These are phyloP conservation scores for Pseudocheirus occidentalis DNA, from an alignment of 2,797 vertebrate species.

Conservation along the genomic window DNA sequence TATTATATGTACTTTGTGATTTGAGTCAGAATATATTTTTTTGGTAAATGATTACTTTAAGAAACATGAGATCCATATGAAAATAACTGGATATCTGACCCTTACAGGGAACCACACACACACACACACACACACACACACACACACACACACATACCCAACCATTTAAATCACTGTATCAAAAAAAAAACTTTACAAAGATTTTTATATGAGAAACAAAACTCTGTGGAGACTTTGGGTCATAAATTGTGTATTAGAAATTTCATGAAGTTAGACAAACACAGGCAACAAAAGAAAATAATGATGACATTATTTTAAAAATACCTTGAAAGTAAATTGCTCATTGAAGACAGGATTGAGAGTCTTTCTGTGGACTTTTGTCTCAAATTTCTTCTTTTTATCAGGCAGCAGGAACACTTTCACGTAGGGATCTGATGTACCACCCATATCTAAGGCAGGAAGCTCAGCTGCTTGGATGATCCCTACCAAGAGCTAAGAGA, in stretches of 20 bases:
- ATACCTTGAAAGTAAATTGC: conserved; percentile 98
- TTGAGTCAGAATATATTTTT: neutral
- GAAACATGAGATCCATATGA: neutral
- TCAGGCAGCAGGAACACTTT: conserved; percentile 98
- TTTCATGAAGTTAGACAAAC: neutral
- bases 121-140: neutral
- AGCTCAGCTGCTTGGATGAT: conserved; percentile 98
- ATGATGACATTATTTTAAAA: conserved; percentile 42
- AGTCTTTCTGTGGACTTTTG: conserved; percentile 99
- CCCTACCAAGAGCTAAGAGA: conserved; percentile 93
- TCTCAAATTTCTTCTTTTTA: conserved; percentile 99
- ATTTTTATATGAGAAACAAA: conserved; percentile 33
- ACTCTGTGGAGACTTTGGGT: conserved; percentile 25
- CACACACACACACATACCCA: neutral
- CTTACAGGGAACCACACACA: neutral
- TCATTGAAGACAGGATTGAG: conserved; percentile 99
- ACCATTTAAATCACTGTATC: neutral
- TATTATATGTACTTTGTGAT: neutral
- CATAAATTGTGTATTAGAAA: neutral
- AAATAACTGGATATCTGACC: neutral
- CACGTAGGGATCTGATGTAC: conserved; percentile 98
- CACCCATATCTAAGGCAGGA: conserved; percentile 98
- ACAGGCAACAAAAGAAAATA: conserved; percentile 46
- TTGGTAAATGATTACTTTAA: neutral
- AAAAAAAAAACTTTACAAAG: conserved; percentile 22